Base-by-base conservation (phyloP, 2,113 vertebrate species). In the Andinoacara biseriatus region DNA sequence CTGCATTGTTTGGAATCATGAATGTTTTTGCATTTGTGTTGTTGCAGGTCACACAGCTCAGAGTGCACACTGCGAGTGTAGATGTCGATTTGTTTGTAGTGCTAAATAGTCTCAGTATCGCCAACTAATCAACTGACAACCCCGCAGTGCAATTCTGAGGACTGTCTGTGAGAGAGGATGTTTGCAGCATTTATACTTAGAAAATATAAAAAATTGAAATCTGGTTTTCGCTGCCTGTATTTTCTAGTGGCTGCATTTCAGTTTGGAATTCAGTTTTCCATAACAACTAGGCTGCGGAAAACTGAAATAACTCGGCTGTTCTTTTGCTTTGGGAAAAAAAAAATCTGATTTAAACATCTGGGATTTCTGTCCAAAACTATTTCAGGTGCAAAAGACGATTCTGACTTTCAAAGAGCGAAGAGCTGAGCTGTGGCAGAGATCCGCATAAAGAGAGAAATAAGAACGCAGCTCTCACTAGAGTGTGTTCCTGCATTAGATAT, bases 361-460 rank as follows among this genome's bases (percentile, higher is more conserved):
- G 67, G 54, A 3, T 69, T 58, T 80, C 18, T 13, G 31, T 26
- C 31, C 43, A 57, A 60, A 67, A 59, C 38, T 13, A n/a, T 26
- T 22, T 72, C 67, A 33, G 67, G 67, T 72, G 67, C 26, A 72
- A n/a, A 72, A 72, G 3, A 54, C n/a, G 67, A 31, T n/a, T n/a
- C 24, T 59, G 20, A 43, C n/a, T 56, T 67, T 82, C 18, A 35
- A 5, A 26, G 3, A 11, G 15, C 67, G 5, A n/a, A n/a, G 54
- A 15, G 63, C 20, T 43, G 74, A 77, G 58, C 56, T 59, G 13
- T 6, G 33, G 67, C 67, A 82, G 35, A 54, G 43, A 43, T 76
- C 33, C 18, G 63, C 26, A 80, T 72, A 29, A 46, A 63, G 67
- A 74, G 10, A 80, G 74, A 59, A 78, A 82, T 82, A 74, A 87